Conservation (phyloP, 2,113 vertebrate species). For the Gorsachius goisagi region DNA sequence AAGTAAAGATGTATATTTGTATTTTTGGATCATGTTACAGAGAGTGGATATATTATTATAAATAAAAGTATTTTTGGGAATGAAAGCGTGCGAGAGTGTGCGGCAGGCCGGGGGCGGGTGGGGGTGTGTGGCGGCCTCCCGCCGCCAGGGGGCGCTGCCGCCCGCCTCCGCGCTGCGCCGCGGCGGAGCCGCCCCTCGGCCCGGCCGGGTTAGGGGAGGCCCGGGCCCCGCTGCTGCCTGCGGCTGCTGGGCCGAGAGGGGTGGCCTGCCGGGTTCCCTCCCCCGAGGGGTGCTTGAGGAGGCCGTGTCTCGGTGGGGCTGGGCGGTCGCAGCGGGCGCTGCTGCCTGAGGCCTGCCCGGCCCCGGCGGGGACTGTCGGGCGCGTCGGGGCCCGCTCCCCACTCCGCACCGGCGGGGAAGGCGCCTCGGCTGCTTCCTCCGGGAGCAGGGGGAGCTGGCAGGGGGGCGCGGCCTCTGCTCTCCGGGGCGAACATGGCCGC, state of each 20-base stretch:
- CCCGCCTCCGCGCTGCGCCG: background rate
- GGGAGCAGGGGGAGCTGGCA: background rate
- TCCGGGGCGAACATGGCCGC: background rate
- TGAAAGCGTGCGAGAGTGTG: background rate
- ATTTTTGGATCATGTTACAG: slow-evolving; percentile 78
- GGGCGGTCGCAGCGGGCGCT: no score
- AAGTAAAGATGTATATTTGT: slow-evolving; percentile 76
- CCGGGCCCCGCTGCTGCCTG: no score
- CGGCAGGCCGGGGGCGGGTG: no score
- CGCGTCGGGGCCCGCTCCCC: rapidly evolving
- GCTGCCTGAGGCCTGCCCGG: background rate
- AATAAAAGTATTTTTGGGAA: slow-evolving; percentile 84
- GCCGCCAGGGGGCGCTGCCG: background rate
- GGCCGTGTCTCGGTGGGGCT: background rate
- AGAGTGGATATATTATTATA: slow-evolving; percentile 77
- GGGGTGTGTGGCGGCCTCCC: background rate
- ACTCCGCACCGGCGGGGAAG: background rate
- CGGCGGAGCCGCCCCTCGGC: no score
- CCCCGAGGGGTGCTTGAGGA: background rate
- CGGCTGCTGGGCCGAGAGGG: background rate
- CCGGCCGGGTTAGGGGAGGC: no score
- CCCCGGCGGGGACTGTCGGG: no score
- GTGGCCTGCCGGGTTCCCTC: background rate
- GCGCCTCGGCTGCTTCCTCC: no score
- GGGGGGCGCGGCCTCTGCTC: background rate